phyloP scores from a whole-genome alignment of 2,113 vertebrate species.

The Setophaga kirtlandii region DNA sequence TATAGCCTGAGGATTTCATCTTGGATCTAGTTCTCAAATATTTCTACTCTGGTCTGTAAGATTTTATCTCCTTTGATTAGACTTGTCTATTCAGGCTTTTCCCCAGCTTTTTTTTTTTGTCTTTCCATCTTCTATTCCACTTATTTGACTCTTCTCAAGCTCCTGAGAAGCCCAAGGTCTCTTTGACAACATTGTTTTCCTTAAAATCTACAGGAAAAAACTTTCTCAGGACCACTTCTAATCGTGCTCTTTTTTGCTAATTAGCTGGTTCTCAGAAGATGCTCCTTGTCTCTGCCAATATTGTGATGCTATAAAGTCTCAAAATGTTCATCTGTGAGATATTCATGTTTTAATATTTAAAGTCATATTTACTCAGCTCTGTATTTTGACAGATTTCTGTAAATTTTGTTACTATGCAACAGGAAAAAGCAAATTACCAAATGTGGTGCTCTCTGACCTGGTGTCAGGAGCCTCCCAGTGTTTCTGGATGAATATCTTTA shows the following conservation, averaged over 20 bases:
- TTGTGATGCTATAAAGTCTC: background rate
- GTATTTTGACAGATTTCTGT: background rate
- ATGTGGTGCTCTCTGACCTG: background rate
- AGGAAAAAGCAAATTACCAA: background rate
- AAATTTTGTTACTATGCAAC: background rate
- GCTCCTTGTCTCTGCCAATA: background rate
- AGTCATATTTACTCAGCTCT: background rate
- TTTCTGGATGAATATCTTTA: background rate
- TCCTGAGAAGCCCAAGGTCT: background rate
- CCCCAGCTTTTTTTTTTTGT: background rate
- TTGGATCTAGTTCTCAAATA: constrained; percentile 30
- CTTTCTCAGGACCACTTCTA: background rate
- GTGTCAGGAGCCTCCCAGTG: background rate
- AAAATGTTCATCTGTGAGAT: background rate
- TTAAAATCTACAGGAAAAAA: constrained; percentile 11
- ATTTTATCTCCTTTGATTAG: constrained; percentile 42
- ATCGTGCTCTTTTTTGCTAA: background rate
- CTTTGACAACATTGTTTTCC: constrained; percentile 17
- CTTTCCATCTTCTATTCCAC: background rate
- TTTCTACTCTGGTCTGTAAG: background rate
- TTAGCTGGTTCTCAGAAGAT: constrained; percentile 34
- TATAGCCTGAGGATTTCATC: constrained; percentile 55
- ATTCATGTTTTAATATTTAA: background rate
- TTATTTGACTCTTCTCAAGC: background rate
- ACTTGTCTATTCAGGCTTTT: background rate